Conservation (phyloP, 2,797 vertebrate species). For the Epinephelus coioides region DNA sequence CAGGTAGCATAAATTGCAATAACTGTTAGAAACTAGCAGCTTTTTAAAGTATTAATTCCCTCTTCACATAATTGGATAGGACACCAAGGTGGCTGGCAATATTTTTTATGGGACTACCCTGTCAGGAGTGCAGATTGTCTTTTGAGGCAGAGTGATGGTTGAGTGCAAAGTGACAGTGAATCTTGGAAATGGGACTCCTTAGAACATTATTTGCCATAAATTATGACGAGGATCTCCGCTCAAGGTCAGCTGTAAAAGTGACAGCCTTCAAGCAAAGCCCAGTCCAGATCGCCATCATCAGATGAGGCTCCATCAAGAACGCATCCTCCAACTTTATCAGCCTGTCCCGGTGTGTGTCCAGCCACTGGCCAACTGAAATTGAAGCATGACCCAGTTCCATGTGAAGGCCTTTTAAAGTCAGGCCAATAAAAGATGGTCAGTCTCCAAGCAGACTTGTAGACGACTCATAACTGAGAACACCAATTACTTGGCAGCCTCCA, state of each 20-base stretch:
- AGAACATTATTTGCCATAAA: slow-evolving; percentile 90
- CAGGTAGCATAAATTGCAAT: slow-evolving; percentile 89
- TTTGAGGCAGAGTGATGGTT: slow-evolving; percentile 88
- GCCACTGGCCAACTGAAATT: slow-evolving; percentile 57
- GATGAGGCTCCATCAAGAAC: slow-evolving; percentile 56
- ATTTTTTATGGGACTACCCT: slow-evolving; percentile 91
- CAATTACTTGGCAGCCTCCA: slow-evolving; percentile 58
- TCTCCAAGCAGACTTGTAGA: slow-evolving; percentile 29
- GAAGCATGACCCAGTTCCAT: slow-evolving; percentile 75
- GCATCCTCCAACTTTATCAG: slow-evolving; percentile 54
- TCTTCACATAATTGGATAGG: slow-evolving; percentile 93
- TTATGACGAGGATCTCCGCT: slow-evolving; percentile 86
- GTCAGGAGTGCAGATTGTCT: slow-evolving; percentile 92
- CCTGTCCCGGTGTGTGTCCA: slow-evolving; percentile 42
- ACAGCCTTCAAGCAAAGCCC: slow-evolving; percentile 83
- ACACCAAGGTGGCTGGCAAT: slow-evolving; percentile 88
- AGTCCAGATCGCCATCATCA: slow-evolving; percentile 53
- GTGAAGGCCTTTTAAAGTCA: slow-evolving; percentile 47
- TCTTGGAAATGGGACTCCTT: slow-evolving; percentile 92
- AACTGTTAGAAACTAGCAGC: slow-evolving; percentile 92
- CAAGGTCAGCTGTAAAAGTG: slow-evolving; percentile 90
- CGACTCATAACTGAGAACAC: slow-evolving; percentile 46
- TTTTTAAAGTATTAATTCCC: slow-evolving; percentile 94
- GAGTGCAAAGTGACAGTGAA: slow-evolving; percentile 91
- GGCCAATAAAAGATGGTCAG: slow-evolving; percentile 42